Base-by-base conservation (phyloP, 2,888 invertebrate genomes). In the Platycnemis pennipes region DNA sequence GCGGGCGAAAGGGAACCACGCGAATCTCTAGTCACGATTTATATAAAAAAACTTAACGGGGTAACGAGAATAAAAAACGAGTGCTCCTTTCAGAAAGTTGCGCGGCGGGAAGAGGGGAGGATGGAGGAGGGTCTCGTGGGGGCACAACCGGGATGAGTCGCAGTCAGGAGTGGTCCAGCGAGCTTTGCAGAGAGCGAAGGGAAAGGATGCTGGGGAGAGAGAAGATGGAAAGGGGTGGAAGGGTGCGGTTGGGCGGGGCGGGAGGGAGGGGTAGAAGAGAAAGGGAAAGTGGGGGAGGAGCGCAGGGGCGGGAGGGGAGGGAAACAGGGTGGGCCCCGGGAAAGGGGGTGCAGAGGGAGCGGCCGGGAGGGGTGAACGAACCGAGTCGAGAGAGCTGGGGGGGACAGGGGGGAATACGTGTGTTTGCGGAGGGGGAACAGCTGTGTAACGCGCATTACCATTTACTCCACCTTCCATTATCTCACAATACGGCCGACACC, bases 261-360 rank as follows among this genome's bases (percentile, higher is more conserved):
- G 7, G 26, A n/a, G 77, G 37, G 31, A 77, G 37, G 77, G 69
- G 77, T 13, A 37, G 26, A 37, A 77, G 77, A 77, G 77, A 77
- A 77, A 77, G 77, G 77, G 77, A 77, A 77, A 77, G 77, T 77
- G 13, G n/a, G n/a, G 77, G 77, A 37, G 3, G 77, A 13, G 77
- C 37, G 31, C 11, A 37, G 26, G 77, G 37, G 77, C 3, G 37
- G 77, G 31, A 8, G 31, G 16, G 31, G 69, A 26, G 37, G 0
- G 77, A 13, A 37, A 37, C 2, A 16, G 77, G 0, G 77, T 37
- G 37, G 13, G 31, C 77, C 77, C 37, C 37, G 77, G 77, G 37
- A 13, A 37, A 1, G 11, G 77, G 37, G 77, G 77, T 11, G 77
- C 4, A 63, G 63, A 37, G 31, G 16, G 77, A 37, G 37, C 26